Evolutionary conservation across 2,113 vertebrate species (phyloP), one percentile per base, ranked within the genome.

Genomic region (Cromileptes altivelis): DNA sequence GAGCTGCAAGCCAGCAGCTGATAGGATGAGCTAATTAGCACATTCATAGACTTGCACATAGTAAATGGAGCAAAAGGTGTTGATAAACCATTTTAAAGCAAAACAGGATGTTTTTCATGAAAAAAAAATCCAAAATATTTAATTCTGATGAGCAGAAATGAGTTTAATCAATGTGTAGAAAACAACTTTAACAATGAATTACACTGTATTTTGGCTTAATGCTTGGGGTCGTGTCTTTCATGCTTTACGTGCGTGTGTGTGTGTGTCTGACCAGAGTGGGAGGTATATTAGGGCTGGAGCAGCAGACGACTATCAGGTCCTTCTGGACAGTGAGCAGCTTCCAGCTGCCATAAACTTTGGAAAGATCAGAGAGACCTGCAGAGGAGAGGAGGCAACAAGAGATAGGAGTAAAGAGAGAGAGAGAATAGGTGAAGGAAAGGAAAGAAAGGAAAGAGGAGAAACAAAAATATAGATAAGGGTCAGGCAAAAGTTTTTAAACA

Each of bases 221-320:
- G 45, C 18, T 45, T 6, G 19, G 11, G 64, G 62, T 9, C 23
- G 13, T 60, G 15, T 61, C 13, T 49, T 17, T 47, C 67, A 61
- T 55, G 15, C 55, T 61, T 12, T 57, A 55, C 10, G 23, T 64
- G 25, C 42, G 9, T 60, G 15, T 60, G 42, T 47, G 21, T 77
- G 52, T 65, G 63, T 70, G 17, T 68, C 93, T 85, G 78, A 96
- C 96, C 95, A 96, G 91, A 70, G 89, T 91, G 57, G 96, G 95
- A 1, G 96, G 95, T 2, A 90, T 94, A 87, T 88, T 96, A 0
- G 95, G 96, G 67, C 95, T 93, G 50, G 96, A 96, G 86, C 96
- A 96, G 87, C 85, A 93, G 80, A 95, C 91, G 10, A 96, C 91
- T 91, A 97, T 93, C 89, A 96, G 80, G 74, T 96, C 95, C 18